Base-by-base conservation (phyloP, 2,797 vertebrate species). In the Iguana delicatissima region DNA sequence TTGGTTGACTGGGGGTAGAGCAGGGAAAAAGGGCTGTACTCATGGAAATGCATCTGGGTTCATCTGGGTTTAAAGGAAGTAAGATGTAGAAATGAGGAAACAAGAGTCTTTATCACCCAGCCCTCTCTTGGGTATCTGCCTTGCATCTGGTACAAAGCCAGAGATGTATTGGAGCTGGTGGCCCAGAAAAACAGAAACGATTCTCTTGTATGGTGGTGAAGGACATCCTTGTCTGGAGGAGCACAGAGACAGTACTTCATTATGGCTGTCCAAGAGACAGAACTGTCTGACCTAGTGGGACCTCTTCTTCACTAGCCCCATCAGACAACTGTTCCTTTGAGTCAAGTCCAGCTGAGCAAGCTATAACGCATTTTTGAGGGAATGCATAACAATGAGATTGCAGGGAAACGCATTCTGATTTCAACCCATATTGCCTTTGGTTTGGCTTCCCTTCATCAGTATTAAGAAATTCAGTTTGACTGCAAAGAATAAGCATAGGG, bases 11-110 rank as follows among this genome's bases (percentile, higher is more conserved):
- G 7, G 73, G 67, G 29, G 26, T 32, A 69, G 29, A 32, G 50
- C 32, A 42, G 81, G 88, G 7, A 32, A 88, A 84, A 86, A 84
- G 2, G 92, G 91, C 80, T 62, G 52, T 1, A 20, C 52, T 90
- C 7, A n/a, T 24, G 14, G 76, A 80, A 18, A 80, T 50, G 77
- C 24, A 87, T 89, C 69, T 62, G 6, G 73, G 83, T 87, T 80
- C 88, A 38, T 86, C 73, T 88, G 26, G 80, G 14, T 81, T 86
- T 73, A 59, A 57, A 69, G n/a, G 24, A 32, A 24, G n/a, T 35
- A 4, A 42, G 84, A 5, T 73, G 59, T 38, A 16, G 9, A 84
- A 83, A 38, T 24, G 26, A 50, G 76, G 84, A 59, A 80, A 57
- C 32, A 2, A 24, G 35, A 16, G 50, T 38, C 16, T 42, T 42